Evolutionary conservation across 2,888 invertebrate genomes (phyloP).

Genomic region (Calliopum simillimum): DNA sequence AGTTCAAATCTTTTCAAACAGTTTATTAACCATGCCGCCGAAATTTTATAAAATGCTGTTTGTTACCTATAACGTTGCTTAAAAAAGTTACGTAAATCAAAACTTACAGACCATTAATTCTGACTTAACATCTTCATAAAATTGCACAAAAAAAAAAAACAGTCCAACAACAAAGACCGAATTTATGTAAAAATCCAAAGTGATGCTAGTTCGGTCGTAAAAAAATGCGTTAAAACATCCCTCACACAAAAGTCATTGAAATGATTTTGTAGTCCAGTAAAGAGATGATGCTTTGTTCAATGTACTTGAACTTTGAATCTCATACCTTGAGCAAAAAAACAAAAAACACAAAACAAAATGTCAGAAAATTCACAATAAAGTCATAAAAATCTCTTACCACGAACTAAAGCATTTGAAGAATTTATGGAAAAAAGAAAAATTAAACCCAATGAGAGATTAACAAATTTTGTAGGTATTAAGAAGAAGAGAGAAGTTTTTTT

Average conservation of each 20-base stretch:
- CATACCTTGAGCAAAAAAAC: background rate
- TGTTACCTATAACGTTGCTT: background rate
- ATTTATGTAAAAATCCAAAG: background rate
- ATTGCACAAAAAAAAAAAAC: slow-evolving; percentile 10
- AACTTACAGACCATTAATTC: slow-evolving; percentile 46
- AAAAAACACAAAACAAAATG: background rate
- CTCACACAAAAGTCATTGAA: slow-evolving; percentile 1
- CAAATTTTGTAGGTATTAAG: background rate
- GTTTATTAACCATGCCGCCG: no score
- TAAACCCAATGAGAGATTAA: background rate
- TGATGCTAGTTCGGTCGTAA: slow-evolving; percentile 39
- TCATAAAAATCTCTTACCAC: slow-evolving; percentile 2
- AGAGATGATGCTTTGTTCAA: background rate
- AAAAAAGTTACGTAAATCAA: slow-evolving; percentile 29
- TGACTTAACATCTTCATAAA: slow-evolving; percentile 38
- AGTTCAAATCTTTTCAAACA: no score
- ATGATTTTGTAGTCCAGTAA: slow-evolving; percentile 22
- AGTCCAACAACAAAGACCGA: slow-evolving; percentile 8
- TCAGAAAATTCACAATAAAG: background rate
- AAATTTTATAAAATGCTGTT: no score
- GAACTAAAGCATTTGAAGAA: background rate
- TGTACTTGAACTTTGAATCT: background rate
- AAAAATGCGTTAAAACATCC: slow-evolving; percentile 39
- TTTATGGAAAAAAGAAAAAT: background rate
- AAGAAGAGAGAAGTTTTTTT: background rate